Conservation (phyloP, 2,888 invertebrate genomes). For the Drosophila imparisetae region DNA sequence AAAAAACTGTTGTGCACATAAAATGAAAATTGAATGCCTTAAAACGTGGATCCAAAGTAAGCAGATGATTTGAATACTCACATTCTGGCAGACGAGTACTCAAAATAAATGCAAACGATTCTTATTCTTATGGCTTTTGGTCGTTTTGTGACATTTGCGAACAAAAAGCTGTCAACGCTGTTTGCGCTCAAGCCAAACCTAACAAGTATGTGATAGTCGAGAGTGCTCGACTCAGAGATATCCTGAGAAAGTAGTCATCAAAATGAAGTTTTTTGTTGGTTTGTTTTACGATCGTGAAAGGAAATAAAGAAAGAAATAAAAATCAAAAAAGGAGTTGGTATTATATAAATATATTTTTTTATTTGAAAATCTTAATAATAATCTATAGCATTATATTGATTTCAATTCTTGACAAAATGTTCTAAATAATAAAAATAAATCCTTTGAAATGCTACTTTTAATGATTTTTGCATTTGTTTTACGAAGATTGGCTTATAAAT, state of each 20-base stretch:
- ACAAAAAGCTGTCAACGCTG: slow-evolving; percentile 72
- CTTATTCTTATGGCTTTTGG: slow-evolving; percentile 57
- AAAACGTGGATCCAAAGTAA: slow-evolving; percentile 59
- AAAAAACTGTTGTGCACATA: slow-evolving; percentile 48
- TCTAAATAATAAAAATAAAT: not conserved
- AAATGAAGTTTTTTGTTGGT: no score
- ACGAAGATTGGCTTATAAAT: accelerated
- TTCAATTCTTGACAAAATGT: not conserved
- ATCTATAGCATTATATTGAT: not conserved
- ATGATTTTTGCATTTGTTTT: not conserved
- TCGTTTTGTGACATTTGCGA: slow-evolving; percentile 52
- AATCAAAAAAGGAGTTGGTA: not conserved
- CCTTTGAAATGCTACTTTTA: not conserved
- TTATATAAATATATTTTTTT: not conserved
- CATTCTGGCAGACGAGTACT: slow-evolving; percentile 37
- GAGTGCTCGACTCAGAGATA: not conserved
- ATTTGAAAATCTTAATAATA: not conserved
- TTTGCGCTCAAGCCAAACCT: slow-evolving; percentile 28
- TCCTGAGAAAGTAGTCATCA: not conserved
- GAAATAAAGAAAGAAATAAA: not conserved
- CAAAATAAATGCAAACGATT: slow-evolving; percentile 57
- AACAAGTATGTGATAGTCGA: not conserved
- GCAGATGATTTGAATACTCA: slow-evolving; percentile 61
- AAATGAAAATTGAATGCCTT: slow-evolving; percentile 76
- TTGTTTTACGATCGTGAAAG: no score